Conservation (phyloP, 2,797 vertebrate genomes). For the Rhabdomys pumilio region DNA sequence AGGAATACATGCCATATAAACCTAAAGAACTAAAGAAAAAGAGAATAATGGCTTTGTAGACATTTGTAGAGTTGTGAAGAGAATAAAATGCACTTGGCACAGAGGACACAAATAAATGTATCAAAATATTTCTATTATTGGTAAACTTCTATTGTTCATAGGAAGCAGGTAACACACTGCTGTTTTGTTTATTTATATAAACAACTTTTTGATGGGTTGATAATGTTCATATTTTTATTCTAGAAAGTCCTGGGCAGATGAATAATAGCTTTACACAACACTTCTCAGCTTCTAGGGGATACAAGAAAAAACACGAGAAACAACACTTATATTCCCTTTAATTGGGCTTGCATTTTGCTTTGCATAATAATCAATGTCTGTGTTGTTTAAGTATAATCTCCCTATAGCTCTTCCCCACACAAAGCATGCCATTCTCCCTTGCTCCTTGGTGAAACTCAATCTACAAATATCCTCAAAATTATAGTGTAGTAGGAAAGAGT, state of each 20-base stretch:
- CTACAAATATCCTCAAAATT: background rate
- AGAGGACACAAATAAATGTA: slow-evolving; percentile 59
- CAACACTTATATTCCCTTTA: slow-evolving; percentile 3
- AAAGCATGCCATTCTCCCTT: background rate
- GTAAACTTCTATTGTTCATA: slow-evolving; percentile 62
- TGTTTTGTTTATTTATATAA: slow-evolving; percentile 72
- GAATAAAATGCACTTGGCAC: slow-evolving; percentile 61
- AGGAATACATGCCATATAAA: slow-evolving; percentile 35
- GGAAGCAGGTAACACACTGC: slow-evolving; percentile 32
- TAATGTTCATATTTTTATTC: slow-evolving; percentile 54
- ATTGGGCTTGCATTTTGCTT: slow-evolving; percentile 60
- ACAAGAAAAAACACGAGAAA: slow-evolving; percentile 53
- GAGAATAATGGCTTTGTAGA: slow-evolving; percentile 48
- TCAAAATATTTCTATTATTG: slow-evolving; percentile 72
- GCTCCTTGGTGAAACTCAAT: background rate
- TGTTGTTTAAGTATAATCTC: slow-evolving; percentile 42
- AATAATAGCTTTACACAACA: slow-evolving; percentile 73
- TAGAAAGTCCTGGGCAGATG: slow-evolving; percentile 3
- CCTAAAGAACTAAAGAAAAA: slow-evolving; percentile 39
- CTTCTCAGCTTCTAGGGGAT: slow-evolving; percentile 50
- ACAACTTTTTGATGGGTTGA: slow-evolving; percentile 57
- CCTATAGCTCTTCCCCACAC: background rate
- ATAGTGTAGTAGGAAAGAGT: background rate
- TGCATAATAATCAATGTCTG: slow-evolving; percentile 58
- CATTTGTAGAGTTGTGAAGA: slow-evolving; percentile 17